Evolutionary conservation across 2,797 vertebrate genomes (phyloP), one percentile per base, ranked within the genome.

Genomic region (Parauchenoglanis ngamensis): DNA sequence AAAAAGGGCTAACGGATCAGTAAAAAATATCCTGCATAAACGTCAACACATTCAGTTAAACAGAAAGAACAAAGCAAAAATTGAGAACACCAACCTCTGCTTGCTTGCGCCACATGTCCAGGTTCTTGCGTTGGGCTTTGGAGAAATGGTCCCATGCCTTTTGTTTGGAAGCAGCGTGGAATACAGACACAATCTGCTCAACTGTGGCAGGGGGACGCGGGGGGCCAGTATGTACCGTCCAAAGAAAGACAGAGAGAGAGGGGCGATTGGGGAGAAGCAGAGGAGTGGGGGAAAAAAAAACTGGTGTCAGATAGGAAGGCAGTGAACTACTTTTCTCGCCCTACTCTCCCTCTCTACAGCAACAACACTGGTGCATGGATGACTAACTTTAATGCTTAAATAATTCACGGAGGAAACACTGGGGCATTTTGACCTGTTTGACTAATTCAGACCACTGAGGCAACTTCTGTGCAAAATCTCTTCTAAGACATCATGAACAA

Each of bases 121-220:
- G 97, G 96, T 99, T 99, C 97, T 98, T 99, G 95, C 98, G 98
- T 94, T 99, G 98, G 93, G 97, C 97, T 98, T 99, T 99, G 96
- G 98, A 98, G 97, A 99, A 99, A 98, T 99, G 98, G 97, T 99
- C 98, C 98, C 98, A 99, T 95, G 98, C 98, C 96, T 98, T 99
- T 97, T 99, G 98, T 97, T 99, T 99, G 97, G 97, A 98, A 94
- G 98, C 96, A 88, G 98, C 98, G 97, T 97, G 97, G 97, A 98
- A 99, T 96, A 99, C 97, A 95, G 97, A 98, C 95, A 99, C 97
- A 97, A 99, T 99, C 97, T 99, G 98, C 94, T 99, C 97, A 97
- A 99, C 98, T 99, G 97, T 93, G 96, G 96, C 94, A 77, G 92
- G 92, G 94, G 94, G 93, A 90, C 91, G 88, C 90, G 88, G 88